Conservation (phyloP, 2,888 invertebrate genomes). For the Trachelus iudaicus region DNA sequence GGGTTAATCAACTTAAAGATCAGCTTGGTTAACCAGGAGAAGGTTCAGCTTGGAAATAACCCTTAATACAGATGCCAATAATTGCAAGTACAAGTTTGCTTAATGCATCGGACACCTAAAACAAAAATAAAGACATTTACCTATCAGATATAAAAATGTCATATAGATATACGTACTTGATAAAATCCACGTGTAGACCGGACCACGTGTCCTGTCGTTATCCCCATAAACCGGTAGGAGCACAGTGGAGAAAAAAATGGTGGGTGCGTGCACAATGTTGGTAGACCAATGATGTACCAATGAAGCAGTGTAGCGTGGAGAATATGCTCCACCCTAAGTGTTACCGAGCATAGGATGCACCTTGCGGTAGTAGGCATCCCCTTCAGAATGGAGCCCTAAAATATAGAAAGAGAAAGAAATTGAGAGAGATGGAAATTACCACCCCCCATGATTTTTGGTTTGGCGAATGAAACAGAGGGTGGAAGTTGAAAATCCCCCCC, state of each 20-base stretch:
- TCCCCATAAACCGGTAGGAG: neutral
- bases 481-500: constrained; percentile 20
- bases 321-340: neutral
- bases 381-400: constrained; percentile 16
- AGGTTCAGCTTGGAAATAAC: neutral
- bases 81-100: too few species aligned
- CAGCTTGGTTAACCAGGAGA: neutral
- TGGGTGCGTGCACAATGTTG: neutral
- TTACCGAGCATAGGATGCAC: constrained; percentile 26
- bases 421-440: neutral
- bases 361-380: constrained; percentile 35
- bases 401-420: neutral
- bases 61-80: neutral
- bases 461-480: constrained; percentile 6
- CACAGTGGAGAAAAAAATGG: neutral
- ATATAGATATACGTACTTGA: neutral
- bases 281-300: neutral
- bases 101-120: neutral
- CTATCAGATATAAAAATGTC: neutral
- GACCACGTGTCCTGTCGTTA: neutral
- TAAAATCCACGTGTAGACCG: neutral
- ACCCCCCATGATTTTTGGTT: constrained; percentile 10
- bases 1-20: neutral
- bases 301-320: neutral
- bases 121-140: neutral